Evolutionary conservation across 2,888 invertebrate genomes (phyloP).

Genomic region (Azorinus chamasolen): DNA sequence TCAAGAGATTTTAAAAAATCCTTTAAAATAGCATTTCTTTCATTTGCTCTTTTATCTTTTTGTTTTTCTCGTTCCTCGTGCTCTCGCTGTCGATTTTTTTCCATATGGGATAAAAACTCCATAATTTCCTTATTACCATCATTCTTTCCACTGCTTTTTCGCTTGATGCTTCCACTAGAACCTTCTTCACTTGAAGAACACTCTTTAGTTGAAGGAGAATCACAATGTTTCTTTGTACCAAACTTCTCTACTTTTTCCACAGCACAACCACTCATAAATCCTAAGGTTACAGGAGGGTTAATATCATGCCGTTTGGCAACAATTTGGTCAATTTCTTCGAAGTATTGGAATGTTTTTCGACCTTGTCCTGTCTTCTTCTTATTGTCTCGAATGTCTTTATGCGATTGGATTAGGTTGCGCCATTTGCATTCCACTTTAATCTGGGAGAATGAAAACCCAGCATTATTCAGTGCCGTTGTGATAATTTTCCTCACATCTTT

Average conservation of each 20-base stretch:
- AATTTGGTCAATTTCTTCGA: not conserved
- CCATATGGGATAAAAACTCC: not conserved
- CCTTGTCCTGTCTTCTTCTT: constrained; percentile 2
- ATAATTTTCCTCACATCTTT: constrained; percentile 12
- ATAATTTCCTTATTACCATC: constrained; percentile 6
- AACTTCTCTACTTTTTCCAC: too few relatives aligned
- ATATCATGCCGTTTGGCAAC: constrained; percentile 6
- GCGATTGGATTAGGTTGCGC: not conserved
- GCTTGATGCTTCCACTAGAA: too few relatives aligned
- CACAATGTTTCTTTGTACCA: too few relatives aligned
- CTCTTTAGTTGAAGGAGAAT: too few relatives aligned
- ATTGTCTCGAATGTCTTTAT: not conserved
- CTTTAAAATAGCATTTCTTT: constrained; percentile 6
- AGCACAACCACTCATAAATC: not conserved
- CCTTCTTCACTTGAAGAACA: too few relatives aligned
- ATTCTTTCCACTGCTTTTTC: not conserved
- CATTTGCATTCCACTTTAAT: not conserved
- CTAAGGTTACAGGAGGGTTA: constrained; percentile 1
- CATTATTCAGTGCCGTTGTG: not conserved
- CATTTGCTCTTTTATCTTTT: constrained; percentile 3
- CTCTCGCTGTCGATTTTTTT: not conserved
- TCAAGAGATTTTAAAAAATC: not conserved
- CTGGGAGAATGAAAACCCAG: not conserved
- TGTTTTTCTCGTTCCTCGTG: constrained; percentile 1
- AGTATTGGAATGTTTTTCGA: not conserved